Evolutionary conservation across 2,888 invertebrate genomes (phyloP).

Genomic region (Perithous albicinctus): DNA sequence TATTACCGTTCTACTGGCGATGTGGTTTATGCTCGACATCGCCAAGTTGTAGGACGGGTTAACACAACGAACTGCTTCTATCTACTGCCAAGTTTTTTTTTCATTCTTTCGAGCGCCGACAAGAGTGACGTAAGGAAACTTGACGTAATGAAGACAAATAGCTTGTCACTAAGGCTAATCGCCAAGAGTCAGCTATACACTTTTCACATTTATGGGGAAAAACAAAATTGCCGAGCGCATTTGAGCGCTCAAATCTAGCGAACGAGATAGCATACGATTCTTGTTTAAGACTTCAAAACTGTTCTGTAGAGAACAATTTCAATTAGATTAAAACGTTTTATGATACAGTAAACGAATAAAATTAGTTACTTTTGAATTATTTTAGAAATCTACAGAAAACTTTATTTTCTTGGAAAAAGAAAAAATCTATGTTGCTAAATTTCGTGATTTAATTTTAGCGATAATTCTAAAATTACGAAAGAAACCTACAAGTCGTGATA

Average conservation of each 20-base stretch:
- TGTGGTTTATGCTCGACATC: constrained; percentile 9
- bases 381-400: not conserved
- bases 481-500: no score
- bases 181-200: constrained; percentile 1
- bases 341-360: not conserved
- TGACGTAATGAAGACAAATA: constrained; percentile 37
- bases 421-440: no score
- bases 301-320: no score
- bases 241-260: not conserved
- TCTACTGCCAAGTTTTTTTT: not conserved
- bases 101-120: not conserved
- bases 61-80: constrained; percentile 13
- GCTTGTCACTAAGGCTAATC: constrained; percentile 42
- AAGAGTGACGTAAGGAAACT: constrained; percentile 19
- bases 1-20: not conserved
- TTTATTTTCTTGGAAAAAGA: no score
- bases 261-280: constrained; percentile 15
- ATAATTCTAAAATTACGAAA: no score
- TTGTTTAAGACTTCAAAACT: not conserved
- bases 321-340: not conserved
- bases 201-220: constrained; percentile 9
- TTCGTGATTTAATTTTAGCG: no score
- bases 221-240: constrained; percentile 2
- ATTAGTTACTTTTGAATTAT: not conserved
- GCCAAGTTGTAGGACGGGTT: constrained; percentile 5